Evolutionary conservation across 2,888 invertebrate species (phyloP).

Genomic region (Spilarctia lutea): DNA sequence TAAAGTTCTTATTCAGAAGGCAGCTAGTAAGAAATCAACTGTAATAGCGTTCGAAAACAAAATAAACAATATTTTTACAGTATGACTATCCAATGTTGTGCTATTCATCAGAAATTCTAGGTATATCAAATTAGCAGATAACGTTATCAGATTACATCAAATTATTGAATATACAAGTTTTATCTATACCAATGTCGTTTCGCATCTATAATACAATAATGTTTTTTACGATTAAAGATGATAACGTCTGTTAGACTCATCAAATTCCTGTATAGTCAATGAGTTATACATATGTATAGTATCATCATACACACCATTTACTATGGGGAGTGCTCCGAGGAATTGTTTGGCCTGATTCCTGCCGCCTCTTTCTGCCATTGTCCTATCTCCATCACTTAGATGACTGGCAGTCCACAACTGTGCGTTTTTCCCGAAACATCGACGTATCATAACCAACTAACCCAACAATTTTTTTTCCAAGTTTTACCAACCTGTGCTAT

Average conservation of each 20-base stretch:
- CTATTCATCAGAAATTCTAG: background rate
- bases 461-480: constrained; percentile 1
- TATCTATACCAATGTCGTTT: constrained; percentile 13
- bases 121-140: background rate
- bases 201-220: constrained; percentile 21
- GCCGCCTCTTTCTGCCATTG: too few relatives aligned
- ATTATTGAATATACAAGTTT: constrained; percentile 4
- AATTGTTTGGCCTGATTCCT: too few relatives aligned
- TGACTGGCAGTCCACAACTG: too few relatives aligned
- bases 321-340: too few relatives aligned
- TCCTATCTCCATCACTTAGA: too few relatives aligned
- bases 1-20: too few relatives aligned
- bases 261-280: background rate
- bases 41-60: background rate
- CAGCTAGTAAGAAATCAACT: background rate
- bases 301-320: background rate
- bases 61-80: background rate
- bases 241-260: constrained; percentile 1
- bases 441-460: background rate
- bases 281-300: background rate
- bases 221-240: background rate
- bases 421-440: too few relatives aligned
- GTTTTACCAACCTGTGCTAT: constrained; percentile 16
- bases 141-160: constrained; percentile 19
- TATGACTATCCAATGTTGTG: background rate